Base-by-base conservation (phyloP, 2,888 invertebrate genomes). In the Argyra leucocephala region DNA sequence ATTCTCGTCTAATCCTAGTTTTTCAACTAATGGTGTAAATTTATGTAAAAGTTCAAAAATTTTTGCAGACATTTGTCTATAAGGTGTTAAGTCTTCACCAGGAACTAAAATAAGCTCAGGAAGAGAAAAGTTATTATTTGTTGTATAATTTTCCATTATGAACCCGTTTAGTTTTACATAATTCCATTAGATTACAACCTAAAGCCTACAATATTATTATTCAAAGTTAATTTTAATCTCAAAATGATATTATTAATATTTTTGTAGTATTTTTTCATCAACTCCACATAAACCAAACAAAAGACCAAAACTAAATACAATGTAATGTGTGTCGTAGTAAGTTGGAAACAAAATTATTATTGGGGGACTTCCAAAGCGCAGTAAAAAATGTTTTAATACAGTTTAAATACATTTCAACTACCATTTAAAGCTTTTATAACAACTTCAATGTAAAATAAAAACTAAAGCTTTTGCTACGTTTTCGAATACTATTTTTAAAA, bases 1-100 rank as follows among this genome's bases (percentile, higher is more conserved):
- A 76, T 91, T 91, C 76, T 93, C 93, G 79, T 93, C 93, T 74
- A 93, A 84, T 18, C 93, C 92, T 65, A 93, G 81, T 73, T 90
- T 86, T 77, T 93, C 93, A 0, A 92, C 90, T 63, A 85, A 80
- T 63, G 85, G 83, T 66, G 89, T 88, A 80, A 87, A 91, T 72
- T 84, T 85, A 70, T 87, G 85, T 68, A 93, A 79, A 67, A 88
- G 80, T 67, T 85, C 84, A 70, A 88, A 88, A 68, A 93, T 86
- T 79, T 88, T 87, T 69, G 86, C 85, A 2, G 93, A 93, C 76
- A 87, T 86, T 67, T 88, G 84, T 71, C 92, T 85, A 76, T 93
- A 93, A 68, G 88, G 85, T 59, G 88, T 86, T 67, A 93, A 82
- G 78, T 93, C 92, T 79, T 93, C 93, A 9, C 93, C 93, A 75